These are phyloP conservation scores for Lutjanus erythropterus DNA, from an alignment of 2,113 vertebrate species.

Conservation along the genomic window DNA sequence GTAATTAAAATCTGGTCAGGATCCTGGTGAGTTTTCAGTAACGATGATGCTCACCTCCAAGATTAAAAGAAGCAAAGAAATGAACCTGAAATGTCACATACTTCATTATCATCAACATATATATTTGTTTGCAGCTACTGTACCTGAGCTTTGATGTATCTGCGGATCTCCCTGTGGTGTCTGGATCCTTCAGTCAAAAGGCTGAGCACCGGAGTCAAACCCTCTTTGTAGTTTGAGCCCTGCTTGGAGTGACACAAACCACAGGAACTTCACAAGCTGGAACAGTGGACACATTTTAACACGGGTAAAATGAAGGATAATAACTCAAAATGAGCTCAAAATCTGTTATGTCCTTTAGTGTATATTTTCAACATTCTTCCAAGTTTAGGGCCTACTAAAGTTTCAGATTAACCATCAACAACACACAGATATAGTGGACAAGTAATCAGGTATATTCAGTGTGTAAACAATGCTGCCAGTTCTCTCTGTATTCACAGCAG, in stretches of 20 bases:
- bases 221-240: conserved; percentile 97
- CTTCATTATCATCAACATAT: not conserved
- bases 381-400: no score
- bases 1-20: not conserved
- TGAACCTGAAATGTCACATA: not conserved
- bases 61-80: not conserved
- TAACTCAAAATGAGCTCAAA: no score
- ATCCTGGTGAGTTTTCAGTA: not conserved
- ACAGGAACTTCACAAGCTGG: conserved; percentile 47
- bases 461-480: not conserved
- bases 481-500: not conserved
- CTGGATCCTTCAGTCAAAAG: conserved; percentile 94
- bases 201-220: conserved; percentile 96
- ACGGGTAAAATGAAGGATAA: no score
- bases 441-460: not conserved
- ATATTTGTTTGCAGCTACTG: not conserved
- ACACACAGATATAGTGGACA: not conserved
- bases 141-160: conserved; percentile 98
- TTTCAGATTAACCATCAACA: no score
- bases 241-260: conserved; percentile 73
- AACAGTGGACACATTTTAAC: not conserved
- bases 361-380: no score
- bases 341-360: no score
- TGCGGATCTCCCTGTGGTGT: conserved; percentile 94
- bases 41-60: not conserved